A percentile compares a stretch with the other conserved stretches of the same genome.
Conservation (phyloP, 2,797 vertebrate genomes). For the Melanotaenia trifasciata region DNA sequence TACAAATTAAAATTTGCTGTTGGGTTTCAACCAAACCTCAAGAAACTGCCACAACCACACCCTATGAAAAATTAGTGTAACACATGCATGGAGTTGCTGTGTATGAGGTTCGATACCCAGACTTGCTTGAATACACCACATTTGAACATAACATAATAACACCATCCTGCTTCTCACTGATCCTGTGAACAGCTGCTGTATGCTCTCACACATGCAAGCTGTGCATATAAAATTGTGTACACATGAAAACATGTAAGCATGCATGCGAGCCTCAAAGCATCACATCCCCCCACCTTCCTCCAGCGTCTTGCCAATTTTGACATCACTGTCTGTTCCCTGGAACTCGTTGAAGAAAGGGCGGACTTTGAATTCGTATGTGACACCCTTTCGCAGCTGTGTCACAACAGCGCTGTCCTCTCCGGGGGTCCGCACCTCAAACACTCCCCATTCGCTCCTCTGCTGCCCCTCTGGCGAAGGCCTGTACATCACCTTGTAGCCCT, state of each 20-base stretch:
- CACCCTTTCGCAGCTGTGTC: conserved; percentile 92
- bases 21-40: conserved; percentile 70
- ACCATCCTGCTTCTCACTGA: conserved; percentile 30
- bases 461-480: conserved; percentile 84
- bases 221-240: conserved; percentile 68
- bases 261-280: conserved; percentile 46
- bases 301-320: conserved; percentile 94
- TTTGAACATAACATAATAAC: conserved; percentile 61
- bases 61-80: conserved; percentile 73
- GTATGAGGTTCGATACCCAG: conserved; percentile 57
- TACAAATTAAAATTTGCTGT: conserved; percentile 67
- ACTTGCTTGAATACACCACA: conserved; percentile 62
- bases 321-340: conserved; percentile 98
- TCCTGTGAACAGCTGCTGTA: conserved; percentile 74
- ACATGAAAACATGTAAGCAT: conserved; percentile 65
- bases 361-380: conserved; percentile 96
- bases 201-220: conserved; percentile 62
- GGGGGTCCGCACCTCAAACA: conserved; percentile 93
- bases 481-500: conserved; percentile 97
- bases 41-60: conserved; percentile 74
- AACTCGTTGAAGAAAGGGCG: conserved; percentile 99
- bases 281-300: conserved; percentile 90
- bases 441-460: conserved; percentile 90
- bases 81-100: conserved; percentile 60
- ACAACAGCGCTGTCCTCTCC: conserved; percentile 92